A percentile compares a stretch with the other conserved stretches of the same genome.
These are phyloP conservation scores for Hexactinellida sp. DNA, from an alignment of 37 sponge, comb jelly and placozoan species.

Conservation along the genomic window DNA sequence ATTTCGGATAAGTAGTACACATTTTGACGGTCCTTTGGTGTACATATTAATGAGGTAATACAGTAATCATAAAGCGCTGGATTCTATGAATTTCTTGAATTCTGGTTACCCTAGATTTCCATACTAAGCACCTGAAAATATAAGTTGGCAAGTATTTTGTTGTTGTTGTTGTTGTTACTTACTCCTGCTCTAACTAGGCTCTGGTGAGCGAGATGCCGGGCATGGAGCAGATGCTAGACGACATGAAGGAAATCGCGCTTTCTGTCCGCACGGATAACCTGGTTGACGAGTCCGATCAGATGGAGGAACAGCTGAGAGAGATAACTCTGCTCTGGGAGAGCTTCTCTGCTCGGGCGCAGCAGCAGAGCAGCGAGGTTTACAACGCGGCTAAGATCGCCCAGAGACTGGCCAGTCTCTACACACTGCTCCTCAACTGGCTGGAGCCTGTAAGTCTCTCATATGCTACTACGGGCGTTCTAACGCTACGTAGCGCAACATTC, in stretches of 20 bases:
- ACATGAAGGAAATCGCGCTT: neutral
- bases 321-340: neutral
- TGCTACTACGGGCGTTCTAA: too few relatives aligned
- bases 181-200: too few relatives aligned
- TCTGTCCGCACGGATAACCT: neutral
- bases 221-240: neutral
- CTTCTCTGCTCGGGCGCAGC: neutral
- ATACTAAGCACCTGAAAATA: too few relatives aligned
- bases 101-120: too few relatives aligned
- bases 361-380: neutral
- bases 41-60: too few relatives aligned
- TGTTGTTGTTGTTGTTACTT: too few relatives aligned
- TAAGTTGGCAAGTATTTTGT: too few relatives aligned
- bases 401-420: neutral
- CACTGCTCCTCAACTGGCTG: neutral
- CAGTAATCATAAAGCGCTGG: too few relatives aligned
- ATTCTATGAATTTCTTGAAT: too few relatives aligned
- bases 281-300: neutral
- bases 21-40: too few relatives aligned
- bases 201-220: neutral
- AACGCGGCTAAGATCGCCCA: neutral
- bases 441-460: conserved; percentile 12
- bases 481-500: too few relatives aligned
- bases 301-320: neutral
- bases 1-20: too few relatives aligned